These are phyloP conservation scores for Acanthochromis polyacanthus DNA, from an alignment of 2,113 vertebrate genomes.

Conservation along the genomic window DNA sequence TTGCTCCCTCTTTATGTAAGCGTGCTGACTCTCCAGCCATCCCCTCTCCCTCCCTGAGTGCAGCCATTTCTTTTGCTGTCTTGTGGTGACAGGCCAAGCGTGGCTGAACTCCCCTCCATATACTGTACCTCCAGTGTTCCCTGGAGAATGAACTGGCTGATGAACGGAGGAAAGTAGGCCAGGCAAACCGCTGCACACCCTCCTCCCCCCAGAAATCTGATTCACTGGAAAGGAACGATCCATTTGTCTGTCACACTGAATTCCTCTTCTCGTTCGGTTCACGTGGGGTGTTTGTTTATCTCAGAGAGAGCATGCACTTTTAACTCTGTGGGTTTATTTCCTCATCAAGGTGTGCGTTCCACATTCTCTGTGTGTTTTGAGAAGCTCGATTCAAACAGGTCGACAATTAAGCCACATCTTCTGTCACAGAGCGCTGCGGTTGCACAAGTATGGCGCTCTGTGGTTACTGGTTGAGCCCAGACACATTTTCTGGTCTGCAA, in stretches of 20 bases:
- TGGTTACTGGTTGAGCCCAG: constrained; percentile 58
- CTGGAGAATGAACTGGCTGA: constrained; percentile 63
- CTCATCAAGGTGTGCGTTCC: constrained; percentile 13
- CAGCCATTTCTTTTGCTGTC: constrained; percentile 59
- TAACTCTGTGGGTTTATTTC: constrained; percentile 20
- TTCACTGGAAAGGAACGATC: constrained; percentile 61
- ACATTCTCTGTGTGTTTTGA: constrained; percentile 41
- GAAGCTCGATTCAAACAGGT: constrained; percentile 53
- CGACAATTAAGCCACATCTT: constrained; percentile 6
- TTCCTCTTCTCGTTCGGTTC: constrained; percentile 37
- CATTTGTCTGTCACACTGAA: constrained; percentile 63
- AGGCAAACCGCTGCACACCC: constrained; percentile 60
- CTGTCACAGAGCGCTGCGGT: constrained; percentile 41
- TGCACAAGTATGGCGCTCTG: constrained; percentile 45
- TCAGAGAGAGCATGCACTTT: constrained; percentile 33
- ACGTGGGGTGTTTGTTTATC: constrained; percentile 45
- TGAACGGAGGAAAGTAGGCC: constrained; percentile 81
- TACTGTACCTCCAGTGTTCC: constrained; percentile 69
- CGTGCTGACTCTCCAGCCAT: constrained; percentile 38
- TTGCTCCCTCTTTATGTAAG: constrained; percentile 39
- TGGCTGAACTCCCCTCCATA: constrained; percentile 71
- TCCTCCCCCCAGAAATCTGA: constrained; percentile 55
- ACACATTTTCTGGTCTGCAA: constrained; percentile 63
- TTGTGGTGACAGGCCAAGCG: constrained; percentile 75
- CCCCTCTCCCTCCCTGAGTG: constrained; percentile 28